Evolutionary conservation across 2,888 invertebrate genomes (phyloP).

Genomic region (Octonoba sinensis): DNA sequence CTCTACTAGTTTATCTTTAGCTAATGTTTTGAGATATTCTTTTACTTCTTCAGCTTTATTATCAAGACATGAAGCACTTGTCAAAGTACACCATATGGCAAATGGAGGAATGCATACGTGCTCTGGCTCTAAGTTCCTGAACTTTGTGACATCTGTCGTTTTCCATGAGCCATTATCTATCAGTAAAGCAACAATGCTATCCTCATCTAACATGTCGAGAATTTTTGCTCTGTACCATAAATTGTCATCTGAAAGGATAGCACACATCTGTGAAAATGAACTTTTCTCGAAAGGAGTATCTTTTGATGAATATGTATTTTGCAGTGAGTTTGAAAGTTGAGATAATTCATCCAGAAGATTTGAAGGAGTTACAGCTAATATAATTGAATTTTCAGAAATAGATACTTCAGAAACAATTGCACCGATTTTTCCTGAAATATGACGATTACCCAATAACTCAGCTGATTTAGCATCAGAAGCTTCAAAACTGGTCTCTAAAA

Average conservation of each 20-base stretch:
- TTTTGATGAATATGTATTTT: constrained; percentile 23
- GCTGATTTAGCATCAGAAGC: background rate
- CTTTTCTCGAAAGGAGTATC: background rate
- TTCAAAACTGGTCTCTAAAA: background rate
- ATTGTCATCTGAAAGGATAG: constrained; percentile 17
- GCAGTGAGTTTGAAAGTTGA: background rate
- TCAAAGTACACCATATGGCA: constrained; percentile 27
- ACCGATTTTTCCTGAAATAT: constrained; percentile 15
- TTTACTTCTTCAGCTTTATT: constrained; percentile 17
- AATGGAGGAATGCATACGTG: constrained; percentile 30
- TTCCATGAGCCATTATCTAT: constrained; percentile 31
- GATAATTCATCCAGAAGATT: constrained; percentile 8
- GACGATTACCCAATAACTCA: background rate
- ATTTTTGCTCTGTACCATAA: constrained; percentile 46
- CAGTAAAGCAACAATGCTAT: constrained; percentile 13
- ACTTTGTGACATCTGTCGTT: background rate
- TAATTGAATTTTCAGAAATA: constrained; percentile 28
- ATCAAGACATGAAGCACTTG: constrained; percentile 20
- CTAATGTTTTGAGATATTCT: constrained; percentile 9
- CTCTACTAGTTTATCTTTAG: background rate
- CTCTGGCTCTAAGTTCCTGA: constrained; percentile 8
- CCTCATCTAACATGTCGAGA: background rate
- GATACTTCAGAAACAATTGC: constrained; percentile 21
- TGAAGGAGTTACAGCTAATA: constrained; percentile 24
- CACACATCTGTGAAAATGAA: constrained; percentile 18